phyloP scores from a whole-genome alignment of 1,140 invertebrate genomes.

The Gryon sp. region DNA sequence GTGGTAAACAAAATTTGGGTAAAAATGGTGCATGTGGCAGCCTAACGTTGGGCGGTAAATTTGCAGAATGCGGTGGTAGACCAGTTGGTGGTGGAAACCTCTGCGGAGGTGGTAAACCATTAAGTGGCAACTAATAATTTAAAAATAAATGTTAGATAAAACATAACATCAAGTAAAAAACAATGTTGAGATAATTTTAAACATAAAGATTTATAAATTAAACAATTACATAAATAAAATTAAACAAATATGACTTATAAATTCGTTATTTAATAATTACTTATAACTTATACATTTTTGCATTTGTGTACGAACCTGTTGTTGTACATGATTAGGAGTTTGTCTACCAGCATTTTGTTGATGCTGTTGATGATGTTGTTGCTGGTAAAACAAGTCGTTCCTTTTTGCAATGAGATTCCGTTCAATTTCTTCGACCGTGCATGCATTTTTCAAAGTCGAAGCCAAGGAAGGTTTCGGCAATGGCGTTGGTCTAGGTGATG shows the following conservation, averaged over 20 bases:
- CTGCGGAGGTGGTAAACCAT: conserved; percentile 67
- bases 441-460: conserved; percentile 75
- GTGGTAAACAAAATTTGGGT: conserved; percentile 71
- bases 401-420: conserved; percentile 78
- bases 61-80: conserved; percentile 65
- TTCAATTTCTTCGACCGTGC: conserved; percentile 82
- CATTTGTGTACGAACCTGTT: conserved; percentile 63
- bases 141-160: conserved; percentile 24
- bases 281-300: too few species aligned
- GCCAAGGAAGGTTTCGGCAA: conserved; percentile 50
- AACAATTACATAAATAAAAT: too few species aligned
- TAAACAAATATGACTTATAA: too few species aligned
- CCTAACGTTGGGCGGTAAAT: conserved; percentile 71
- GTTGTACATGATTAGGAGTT: conserved; percentile 71
- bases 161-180: too few species aligned
- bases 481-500: conserved; percentile 63
- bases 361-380: conserved; percentile 18
- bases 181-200: too few species aligned
- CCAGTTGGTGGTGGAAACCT: conserved; percentile 74
- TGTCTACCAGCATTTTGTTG: conserved; percentile 65
- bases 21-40: conserved; percentile 73
- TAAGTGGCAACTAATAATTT: conserved; percentile 65
- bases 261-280: too few species aligned
- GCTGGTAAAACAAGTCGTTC: conserved; percentile 6
- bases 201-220: too few species aligned